These are phyloP conservation scores for Portevinia maculata DNA, from an alignment of 2,888 invertebrate genomes.

Conservation along the genomic window DNA sequence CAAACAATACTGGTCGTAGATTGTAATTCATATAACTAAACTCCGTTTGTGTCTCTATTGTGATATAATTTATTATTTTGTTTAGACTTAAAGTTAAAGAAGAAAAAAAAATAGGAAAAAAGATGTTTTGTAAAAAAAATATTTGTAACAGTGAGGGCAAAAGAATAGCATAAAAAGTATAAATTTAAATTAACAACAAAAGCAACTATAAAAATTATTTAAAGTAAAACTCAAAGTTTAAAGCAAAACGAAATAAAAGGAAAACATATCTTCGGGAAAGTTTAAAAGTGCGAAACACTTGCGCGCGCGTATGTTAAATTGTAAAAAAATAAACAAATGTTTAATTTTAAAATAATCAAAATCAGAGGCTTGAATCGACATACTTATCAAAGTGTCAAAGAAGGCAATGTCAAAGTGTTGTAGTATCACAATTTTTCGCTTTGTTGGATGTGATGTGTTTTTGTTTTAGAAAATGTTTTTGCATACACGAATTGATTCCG, in stretches of 20 bases:
- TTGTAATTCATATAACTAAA: constrained; percentile 45
- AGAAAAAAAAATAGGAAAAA: constrained; percentile 28
- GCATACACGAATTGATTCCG: background rate
- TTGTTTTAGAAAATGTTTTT: constrained; percentile 42
- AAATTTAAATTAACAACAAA: constrained; percentile 13
- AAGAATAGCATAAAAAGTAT: background rate
- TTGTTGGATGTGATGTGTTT: constrained; percentile 50
- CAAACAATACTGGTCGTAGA: constrained; percentile 43
- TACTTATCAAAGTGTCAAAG: background rate
- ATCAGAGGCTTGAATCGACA: constrained; percentile 33
- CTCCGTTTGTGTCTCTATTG: constrained; percentile 79
- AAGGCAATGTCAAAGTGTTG: constrained; percentile 15
- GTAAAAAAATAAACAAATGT: constrained; percentile 11
- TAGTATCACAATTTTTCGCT: constrained; percentile 12
- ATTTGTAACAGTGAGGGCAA: constrained; percentile 34
- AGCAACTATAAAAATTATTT: constrained; percentile 1
- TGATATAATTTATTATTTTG: constrained; percentile 80
- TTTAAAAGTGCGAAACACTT: background rate
- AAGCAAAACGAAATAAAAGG: constrained; percentile 5
- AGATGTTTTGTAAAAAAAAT: constrained; percentile 29
- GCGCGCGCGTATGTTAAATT: constrained; percentile 3
- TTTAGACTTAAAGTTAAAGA: constrained; percentile 75
- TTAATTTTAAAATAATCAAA: constrained; percentile 21
- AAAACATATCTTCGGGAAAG: constrained; percentile 54
- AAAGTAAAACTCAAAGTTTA: constrained; percentile 26